Percentiles rank a stretch among this genome's conserved stretches.
These are phyloP conservation scores for Lepisosteus osseus DNA, from an alignment of 2,113 vertebrate species.

Conservation along the genomic window DNA sequence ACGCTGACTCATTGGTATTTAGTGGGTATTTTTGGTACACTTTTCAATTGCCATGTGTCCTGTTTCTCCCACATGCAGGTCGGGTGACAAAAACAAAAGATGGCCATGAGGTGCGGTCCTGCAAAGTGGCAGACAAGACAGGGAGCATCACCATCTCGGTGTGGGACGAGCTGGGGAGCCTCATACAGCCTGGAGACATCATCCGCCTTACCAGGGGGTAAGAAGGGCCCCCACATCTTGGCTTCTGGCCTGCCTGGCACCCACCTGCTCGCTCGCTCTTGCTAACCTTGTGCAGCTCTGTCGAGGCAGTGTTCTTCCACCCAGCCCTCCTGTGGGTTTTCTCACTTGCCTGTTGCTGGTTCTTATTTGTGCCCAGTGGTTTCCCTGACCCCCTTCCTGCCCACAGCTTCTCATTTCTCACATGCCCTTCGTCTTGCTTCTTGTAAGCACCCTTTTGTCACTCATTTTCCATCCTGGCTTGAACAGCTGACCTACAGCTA, in stretches of 20 bases:
- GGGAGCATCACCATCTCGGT: slow-evolving; percentile 97
- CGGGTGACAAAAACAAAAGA: slow-evolving; percentile 98
- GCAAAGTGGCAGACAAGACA: slow-evolving; percentile 95
- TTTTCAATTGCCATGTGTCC: too few relatives aligned
- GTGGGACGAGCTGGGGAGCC: slow-evolving; percentile 95
- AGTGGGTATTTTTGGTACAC: too few relatives aligned
- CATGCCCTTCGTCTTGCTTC: too few relatives aligned
- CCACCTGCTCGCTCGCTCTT: background rate
- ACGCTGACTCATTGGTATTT: too few relatives aligned
- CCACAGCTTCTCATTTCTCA: too few relatives aligned
- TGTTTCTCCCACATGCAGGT: slow-evolving; percentile 57
- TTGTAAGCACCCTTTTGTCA: too few relatives aligned
- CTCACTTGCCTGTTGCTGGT: background rate
- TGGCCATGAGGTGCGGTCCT: slow-evolving; percentile 93
- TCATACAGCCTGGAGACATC: slow-evolving; percentile 94
- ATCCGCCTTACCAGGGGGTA: slow-evolving; percentile 96
- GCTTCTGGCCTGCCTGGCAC: background rate
- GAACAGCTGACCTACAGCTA: too few relatives aligned
- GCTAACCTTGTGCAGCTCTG: background rate
- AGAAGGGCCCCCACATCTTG: slow-evolving; percentile 13
- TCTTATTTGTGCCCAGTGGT: background rate
- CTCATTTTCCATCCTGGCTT: too few relatives aligned
- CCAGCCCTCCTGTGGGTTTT: too few relatives aligned
- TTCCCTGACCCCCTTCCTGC: too few relatives aligned
- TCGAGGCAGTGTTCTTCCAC: background rate